Percentiles rank a stretch among this genome's conserved stretches.
Conservation (phyloP, 1,140 invertebrate species). For the Fragariocoptes setiger region DNA sequence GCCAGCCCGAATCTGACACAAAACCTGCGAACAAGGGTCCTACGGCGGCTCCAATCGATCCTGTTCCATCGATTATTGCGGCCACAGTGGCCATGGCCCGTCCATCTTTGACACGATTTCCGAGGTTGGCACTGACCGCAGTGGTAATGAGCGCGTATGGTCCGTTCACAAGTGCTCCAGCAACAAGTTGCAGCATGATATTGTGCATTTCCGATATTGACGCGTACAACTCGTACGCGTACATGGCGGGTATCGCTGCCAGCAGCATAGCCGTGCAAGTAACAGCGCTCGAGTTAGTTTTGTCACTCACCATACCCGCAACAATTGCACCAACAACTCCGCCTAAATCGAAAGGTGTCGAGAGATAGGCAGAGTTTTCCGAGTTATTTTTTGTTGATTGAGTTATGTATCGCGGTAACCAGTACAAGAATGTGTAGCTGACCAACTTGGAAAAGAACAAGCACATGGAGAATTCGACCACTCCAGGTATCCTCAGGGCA, state of each 20-base stretch:
- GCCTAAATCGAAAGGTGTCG: slow-evolving; percentile 62
- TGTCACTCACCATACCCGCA: slow-evolving; percentile 52
- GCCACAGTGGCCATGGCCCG: slow-evolving; percentile 74
- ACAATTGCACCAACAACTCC: slow-evolving; percentile 51
- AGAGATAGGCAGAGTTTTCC: slow-evolving; percentile 36
- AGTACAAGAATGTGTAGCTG: slow-evolving; percentile 80
- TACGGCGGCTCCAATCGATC: slow-evolving; percentile 64
- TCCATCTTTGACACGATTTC: slow-evolving; percentile 43
- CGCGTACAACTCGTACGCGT: slow-evolving; percentile 39
- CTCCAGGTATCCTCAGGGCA: slow-evolving; percentile 22
- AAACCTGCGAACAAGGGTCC: slow-evolving; percentile 49
- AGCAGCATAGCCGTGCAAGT: slow-evolving; percentile 50
- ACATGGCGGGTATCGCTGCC: slow-evolving; percentile 41
- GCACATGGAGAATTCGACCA: slow-evolving; percentile 63
- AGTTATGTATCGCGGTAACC: slow-evolving; percentile 44
- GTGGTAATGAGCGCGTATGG: slow-evolving; percentile 83
- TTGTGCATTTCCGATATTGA: slow-evolving; percentile 26
- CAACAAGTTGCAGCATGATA: slow-evolving; percentile 14
- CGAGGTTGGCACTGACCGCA: slow-evolving; percentile 66
- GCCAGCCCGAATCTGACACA: slow-evolving; percentile 3
- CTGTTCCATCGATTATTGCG: slow-evolving; percentile 86
- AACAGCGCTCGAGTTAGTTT: slow-evolving; percentile 40
- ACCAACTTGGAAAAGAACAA: slow-evolving; percentile 83
- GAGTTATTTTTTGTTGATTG: slow-evolving; percentile 1
- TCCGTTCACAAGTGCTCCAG: slow-evolving; percentile 60